Percentiles rank a stretch among this genome's conserved stretches.
These are phyloP conservation scores for Synaphobranchus kaupii DNA, from an alignment of 2,797 vertebrate genomes.

Conservation along the genomic window DNA sequence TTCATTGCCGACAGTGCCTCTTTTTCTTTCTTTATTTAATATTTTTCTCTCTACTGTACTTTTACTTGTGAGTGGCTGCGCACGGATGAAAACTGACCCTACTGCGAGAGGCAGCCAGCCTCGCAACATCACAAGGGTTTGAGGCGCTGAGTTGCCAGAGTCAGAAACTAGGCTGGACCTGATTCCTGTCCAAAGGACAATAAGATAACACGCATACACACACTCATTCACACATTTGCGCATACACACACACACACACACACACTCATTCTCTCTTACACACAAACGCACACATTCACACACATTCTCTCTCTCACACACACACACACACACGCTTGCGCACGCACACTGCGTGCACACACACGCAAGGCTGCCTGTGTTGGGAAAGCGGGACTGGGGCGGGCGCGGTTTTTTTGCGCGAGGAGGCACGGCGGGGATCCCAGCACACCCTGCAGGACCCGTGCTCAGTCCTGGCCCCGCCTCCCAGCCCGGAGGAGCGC, in stretches of 20 bases:
- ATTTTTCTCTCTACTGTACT: neutral
- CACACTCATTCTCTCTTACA: conserved; percentile 35
- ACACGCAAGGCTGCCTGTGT: conserved; percentile 58
- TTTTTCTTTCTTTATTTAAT: neutral
- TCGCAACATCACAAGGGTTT: conserved; percentile 22
- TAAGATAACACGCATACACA: conserved; percentile 50
- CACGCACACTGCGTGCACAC: conserved; percentile 56
- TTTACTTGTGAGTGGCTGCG: neutral
- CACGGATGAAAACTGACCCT: neutral
- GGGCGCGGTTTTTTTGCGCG: conserved; percentile 41
- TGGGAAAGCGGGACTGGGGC: conserved; percentile 22
- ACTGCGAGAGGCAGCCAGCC: neutral
- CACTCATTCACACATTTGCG: conserved; percentile 40
- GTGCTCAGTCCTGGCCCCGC: conserved; percentile 21
- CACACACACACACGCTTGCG: conserved; percentile 54
- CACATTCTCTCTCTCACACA: conserved; percentile 54
- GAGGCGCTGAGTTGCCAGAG: conserved; percentile 30
- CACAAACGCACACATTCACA: conserved; percentile 46
- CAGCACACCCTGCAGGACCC: conserved; percentile 35
- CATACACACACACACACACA: conserved; percentile 60
- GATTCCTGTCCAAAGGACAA: conserved; percentile 52
- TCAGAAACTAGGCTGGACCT: conserved; percentile 52
- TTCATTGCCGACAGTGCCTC: conserved; percentile 12
- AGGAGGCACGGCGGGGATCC: conserved; percentile 52
- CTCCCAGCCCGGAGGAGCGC: neutral